These are phyloP conservation scores for Norana najaformis DNA, from an alignment of 2,888 invertebrate genomes.

Conservation along the genomic window DNA sequence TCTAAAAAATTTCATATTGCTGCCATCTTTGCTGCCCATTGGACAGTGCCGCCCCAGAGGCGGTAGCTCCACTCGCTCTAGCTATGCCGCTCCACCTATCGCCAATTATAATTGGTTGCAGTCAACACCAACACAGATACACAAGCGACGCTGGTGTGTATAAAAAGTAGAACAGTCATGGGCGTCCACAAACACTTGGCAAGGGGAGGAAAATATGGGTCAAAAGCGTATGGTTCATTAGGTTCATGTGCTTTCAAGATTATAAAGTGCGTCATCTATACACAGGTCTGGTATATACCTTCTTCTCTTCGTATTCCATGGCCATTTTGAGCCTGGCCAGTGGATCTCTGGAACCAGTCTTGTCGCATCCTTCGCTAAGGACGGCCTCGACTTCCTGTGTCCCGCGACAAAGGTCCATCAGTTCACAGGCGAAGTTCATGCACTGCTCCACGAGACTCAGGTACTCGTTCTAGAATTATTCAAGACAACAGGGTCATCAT, in stretches of 20 bases:
- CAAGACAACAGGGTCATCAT: neutral
- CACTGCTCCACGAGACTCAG: constrained; percentile 66
- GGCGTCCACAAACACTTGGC: neutral
- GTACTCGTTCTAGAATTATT: constrained; percentile 67
- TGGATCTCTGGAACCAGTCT: constrained; percentile 64
- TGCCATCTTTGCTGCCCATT: no score
- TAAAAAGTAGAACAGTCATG: no score
- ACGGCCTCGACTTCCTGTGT: constrained; percentile 73
- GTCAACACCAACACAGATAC: neutral
- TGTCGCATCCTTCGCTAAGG: constrained; percentile 69
- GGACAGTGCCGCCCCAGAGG: no score
- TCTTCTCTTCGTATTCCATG: constrained; percentile 73
- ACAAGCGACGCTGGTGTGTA: no score
- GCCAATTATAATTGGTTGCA: neutral
- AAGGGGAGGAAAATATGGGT: neutral
- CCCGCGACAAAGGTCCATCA: constrained; percentile 70
- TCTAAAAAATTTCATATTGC: no score
- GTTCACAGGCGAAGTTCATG: constrained; percentile 63
- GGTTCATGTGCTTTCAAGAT: neutral
- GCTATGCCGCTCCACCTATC: neutral
- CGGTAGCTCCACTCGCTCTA: no score
- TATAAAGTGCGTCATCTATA: neutral
- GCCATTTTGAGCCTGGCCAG: constrained; percentile 74
- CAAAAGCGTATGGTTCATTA: no score
- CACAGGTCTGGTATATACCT: constrained; percentile 54